Evolutionary conservation across 2,113 vertebrate genomes (phyloP).

Genomic region (Acrocephalus arundinaceus): DNA sequence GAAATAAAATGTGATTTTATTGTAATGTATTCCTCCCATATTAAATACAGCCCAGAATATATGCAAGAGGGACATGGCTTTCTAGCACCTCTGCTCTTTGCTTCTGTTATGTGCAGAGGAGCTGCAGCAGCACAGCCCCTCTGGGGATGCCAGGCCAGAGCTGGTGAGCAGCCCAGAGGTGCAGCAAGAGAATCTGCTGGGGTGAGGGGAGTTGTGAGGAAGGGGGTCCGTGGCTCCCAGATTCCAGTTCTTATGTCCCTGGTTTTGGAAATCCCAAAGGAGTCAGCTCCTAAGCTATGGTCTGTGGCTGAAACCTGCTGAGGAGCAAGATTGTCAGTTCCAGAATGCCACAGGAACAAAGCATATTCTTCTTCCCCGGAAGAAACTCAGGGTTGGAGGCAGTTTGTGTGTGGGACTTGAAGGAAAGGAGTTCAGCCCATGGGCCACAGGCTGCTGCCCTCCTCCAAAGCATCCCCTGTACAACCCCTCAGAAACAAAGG

Average conservation of each 20-base stretch:
- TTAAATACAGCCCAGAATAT: neutral
- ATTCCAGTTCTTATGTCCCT: neutral
- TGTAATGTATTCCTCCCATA: neutral
- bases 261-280: neutral
- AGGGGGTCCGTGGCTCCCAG: neutral
- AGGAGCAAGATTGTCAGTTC: neutral
- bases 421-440: neutral
- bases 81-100: neutral
- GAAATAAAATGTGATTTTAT: neutral
- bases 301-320: neutral
- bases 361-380: neutral
- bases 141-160: neutral
- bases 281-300: neutral
- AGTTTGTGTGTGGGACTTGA: neutral
- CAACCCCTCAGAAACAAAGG: neutral
- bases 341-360: neutral
- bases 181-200: fast-evolving
- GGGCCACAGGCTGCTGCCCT: neutral
- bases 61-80: neutral
- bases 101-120: neutral
- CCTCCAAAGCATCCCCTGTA: neutral
- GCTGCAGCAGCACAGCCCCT: fast-evolving
- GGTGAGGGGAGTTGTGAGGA: neutral
- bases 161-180: neutral
- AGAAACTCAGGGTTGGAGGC: neutral